Evolutionary conservation across 2,888 invertebrate species (phyloP).

Genomic region (Nysson spinosus): DNA sequence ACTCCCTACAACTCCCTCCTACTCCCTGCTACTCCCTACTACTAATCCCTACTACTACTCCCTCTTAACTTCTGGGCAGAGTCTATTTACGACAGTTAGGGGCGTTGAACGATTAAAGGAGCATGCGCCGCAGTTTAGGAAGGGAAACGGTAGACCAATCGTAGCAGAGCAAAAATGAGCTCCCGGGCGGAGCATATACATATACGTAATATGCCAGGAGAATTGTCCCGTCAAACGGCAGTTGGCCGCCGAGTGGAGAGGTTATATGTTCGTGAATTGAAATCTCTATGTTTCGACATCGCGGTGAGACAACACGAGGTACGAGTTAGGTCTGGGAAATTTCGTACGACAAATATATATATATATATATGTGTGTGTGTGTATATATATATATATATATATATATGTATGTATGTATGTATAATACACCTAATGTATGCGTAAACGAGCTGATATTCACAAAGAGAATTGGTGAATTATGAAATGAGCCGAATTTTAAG

Average conservation of each 20-base stretch:
- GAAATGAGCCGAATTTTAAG: neutral
- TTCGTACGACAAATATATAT: too few species aligned
- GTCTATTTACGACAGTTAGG: conserved; percentile 14
- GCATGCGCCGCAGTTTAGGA: conserved; percentile 51
- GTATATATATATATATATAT: too few species aligned
- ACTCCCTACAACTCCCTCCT: too few species aligned
- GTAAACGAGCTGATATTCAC: too few species aligned
- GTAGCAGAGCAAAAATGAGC: conserved; percentile 31
- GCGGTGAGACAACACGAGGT: neutral
- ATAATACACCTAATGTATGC: neutral
- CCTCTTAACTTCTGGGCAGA: neutral
- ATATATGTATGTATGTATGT: neutral
- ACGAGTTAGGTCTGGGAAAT: neutral
- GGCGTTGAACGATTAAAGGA: conserved; percentile 46
- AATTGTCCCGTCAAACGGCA: conserved; percentile 70
- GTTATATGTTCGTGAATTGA: conserved; percentile 12
- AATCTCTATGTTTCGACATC: neutral
- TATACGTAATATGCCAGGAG: conserved; percentile 59
- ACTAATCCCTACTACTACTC: too few species aligned
- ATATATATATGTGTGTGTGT: too few species aligned
- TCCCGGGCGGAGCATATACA: conserved; percentile 68
- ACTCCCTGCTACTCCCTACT: too few species aligned
- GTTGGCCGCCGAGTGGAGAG: conserved; percentile 67
- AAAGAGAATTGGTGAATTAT: neutral
- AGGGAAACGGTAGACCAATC: conserved; percentile 50